Percentiles rank a stretch among this genome's conserved stretches.
phyloP scores from a whole-genome alignment of 1,140 invertebrate species.

The Pomacea maculata region DNA sequence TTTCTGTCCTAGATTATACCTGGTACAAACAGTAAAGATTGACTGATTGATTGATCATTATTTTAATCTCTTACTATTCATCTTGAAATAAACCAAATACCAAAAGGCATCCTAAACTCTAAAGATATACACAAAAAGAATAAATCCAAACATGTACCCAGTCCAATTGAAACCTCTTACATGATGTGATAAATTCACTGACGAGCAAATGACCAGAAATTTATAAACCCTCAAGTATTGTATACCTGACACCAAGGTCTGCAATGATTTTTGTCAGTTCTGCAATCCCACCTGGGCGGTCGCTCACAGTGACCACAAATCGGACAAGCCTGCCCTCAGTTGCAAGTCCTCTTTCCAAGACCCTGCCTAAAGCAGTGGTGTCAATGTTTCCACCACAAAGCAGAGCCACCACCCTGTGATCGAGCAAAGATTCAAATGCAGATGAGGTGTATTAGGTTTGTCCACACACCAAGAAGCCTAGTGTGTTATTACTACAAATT shows the following conservation, averaged over 20 bases:
- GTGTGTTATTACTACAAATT: too few species aligned
- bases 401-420: slow-evolving; percentile 79
- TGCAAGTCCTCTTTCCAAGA: slow-evolving; percentile 87
- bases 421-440: background rate
- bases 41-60: background rate
- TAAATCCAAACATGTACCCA: background rate
- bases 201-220: background rate
- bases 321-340: slow-evolving; percentile 87
- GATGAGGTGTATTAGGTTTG: too few species aligned
- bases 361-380: slow-evolving; percentile 87
- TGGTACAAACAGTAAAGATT: too few species aligned
- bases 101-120: background rate
- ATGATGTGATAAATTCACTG: background rate
- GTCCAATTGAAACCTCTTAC: background rate
- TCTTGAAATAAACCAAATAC: background rate
- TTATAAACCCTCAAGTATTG: background rate
- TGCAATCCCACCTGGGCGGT: slow-evolving; percentile 85
- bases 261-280: slow-evolving; percentile 82
- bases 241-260: slow-evolving; percentile 77
- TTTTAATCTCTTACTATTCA: background rate
- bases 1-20: too few species aligned
- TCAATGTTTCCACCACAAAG: slow-evolving; percentile 94
- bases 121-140: too few species aligned
- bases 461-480: too few species aligned
- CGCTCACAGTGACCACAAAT: slow-evolving; percentile 86